phyloP scores from a whole-genome alignment of 2,797 vertebrate genomes.

The Uromys caudimaculatus region DNA sequence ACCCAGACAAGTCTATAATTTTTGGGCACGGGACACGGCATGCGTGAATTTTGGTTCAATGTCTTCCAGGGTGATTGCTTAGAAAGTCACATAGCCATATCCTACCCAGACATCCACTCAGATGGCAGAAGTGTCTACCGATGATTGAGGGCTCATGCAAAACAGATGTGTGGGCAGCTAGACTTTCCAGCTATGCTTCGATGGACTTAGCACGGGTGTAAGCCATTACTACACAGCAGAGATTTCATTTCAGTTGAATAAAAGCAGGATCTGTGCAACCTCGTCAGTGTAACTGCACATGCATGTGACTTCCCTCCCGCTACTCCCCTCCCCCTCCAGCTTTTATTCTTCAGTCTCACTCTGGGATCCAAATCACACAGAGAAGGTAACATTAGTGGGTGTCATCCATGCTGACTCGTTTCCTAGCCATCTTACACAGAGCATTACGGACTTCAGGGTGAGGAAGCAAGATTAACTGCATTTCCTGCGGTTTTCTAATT shows the following conservation, averaged over 20 bases:
- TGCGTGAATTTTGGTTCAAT: constrained; percentile 70
- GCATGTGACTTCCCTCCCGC: background rate
- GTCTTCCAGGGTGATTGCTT: constrained; percentile 60
- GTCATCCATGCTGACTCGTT: background rate
- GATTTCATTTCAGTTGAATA: constrained; percentile 39
- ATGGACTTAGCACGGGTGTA: constrained; percentile 56
- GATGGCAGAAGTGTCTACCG: constrained; percentile 60
- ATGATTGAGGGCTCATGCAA: constrained; percentile 71
- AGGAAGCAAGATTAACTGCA: background rate
- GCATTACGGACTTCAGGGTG: background rate
- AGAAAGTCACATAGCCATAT: constrained; percentile 56
- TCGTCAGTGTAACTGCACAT: background rate
- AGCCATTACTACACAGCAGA: background rate
- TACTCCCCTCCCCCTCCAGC: background rate
- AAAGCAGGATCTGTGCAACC: constrained; percentile 30
- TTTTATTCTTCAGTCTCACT: background rate
- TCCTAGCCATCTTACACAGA: background rate
- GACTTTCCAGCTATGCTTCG: constrained; percentile 66
- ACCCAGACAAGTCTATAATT: constrained; percentile 69
- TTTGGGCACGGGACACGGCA: constrained; percentile 60
- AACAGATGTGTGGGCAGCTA: constrained; percentile 77
- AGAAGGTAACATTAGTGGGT: background rate
- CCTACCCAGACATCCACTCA: constrained; percentile 45
- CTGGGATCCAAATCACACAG: background rate
- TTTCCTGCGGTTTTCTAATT: constrained; percentile 13